Evolutionary conservation across 30 jellyfish, hydroid and myxozoan genomes (phyloP), one percentile per base, ranked within the genome.

Genomic region (Clytia hemisphaerica): DNA sequence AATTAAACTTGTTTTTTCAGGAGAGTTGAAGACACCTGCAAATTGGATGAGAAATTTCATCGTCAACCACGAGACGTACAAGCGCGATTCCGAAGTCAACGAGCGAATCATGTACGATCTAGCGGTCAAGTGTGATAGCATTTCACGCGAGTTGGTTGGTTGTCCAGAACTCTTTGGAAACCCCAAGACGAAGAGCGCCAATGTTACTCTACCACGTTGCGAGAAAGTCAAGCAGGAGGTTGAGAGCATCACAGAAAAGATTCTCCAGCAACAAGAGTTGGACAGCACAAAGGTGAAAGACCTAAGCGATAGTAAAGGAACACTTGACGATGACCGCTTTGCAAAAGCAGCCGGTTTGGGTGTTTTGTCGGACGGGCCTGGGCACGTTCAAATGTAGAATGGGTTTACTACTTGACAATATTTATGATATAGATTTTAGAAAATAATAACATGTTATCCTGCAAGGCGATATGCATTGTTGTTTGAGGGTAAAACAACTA

Each of bases 111-210:
- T 53, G 38, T 92, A 82, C 73, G 99, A 92, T 76, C 58, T 92
- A 62, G 26, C 94, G 9, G 93, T 80, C 19, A 49, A 70, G 12
- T 35, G 66, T 64, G 95, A 83, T 57, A 57, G 65, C 27, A 85
- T 92, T 22, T 78, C 99, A 4, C 77, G 79, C 21, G 95, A 93
- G 15, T 78, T 65, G 38, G 58, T 72, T 7, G 94, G 93, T 24
- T 92, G 99, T 62, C 96, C 95, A 10, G 92, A 75, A 50, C 67
- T 92, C 21, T 84, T 92, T 58, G 99, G 93, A 4, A 40, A 30
- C 31, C 98, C 98, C 1, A 82, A 89, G 35, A 89, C 98, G 26
- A 89, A 89, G 64, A 80, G 95, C 25, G 72, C 83, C 21, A 54
- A 76, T 45, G 54, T 80, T n/a, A 78, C 92, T 58, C 92, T 80